Conservation (phyloP, 2,113 vertebrate genomes). For the Urocolius indicus region DNA sequence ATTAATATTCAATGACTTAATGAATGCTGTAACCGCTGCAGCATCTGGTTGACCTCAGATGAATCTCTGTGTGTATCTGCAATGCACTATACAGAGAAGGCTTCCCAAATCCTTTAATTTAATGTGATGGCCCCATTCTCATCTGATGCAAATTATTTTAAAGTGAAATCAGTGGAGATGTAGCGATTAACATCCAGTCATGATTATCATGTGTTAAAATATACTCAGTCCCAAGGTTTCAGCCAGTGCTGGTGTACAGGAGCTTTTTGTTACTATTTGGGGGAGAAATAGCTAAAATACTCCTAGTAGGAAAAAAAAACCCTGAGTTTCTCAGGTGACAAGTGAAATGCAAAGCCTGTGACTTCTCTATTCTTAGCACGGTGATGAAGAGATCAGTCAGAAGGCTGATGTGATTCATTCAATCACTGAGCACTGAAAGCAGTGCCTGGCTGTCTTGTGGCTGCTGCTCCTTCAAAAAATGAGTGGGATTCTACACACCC, state of each 20-base stretch:
- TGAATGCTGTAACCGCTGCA: neutral
- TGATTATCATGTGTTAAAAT: accelerated
- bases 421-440: accelerated
- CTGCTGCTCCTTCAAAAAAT: neutral
- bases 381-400: neutral
- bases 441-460: accelerated
- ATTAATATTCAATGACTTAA: constrained; percentile 1
- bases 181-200: accelerated
- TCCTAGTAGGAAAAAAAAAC: accelerated
- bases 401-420: neutral
- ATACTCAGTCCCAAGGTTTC: neutral
- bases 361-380: accelerated
- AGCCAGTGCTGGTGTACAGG: accelerated
- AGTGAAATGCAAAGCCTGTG: neutral
- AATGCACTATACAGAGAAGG: accelerated
- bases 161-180: accelerated
- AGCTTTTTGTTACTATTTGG: neutral
- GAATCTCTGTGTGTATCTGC: neutral
- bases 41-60: neutral
- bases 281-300: neutral
- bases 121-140: accelerated
- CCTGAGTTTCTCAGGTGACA: accelerated
- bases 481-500: accelerated
- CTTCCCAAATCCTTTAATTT: neutral
- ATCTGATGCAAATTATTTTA: neutral